A percentile compares a stretch with the other conserved stretches of the same genome.
Evolutionary conservation across 1,140 invertebrate species (phyloP).

Genomic region (Lethocerus indicus): DNA sequence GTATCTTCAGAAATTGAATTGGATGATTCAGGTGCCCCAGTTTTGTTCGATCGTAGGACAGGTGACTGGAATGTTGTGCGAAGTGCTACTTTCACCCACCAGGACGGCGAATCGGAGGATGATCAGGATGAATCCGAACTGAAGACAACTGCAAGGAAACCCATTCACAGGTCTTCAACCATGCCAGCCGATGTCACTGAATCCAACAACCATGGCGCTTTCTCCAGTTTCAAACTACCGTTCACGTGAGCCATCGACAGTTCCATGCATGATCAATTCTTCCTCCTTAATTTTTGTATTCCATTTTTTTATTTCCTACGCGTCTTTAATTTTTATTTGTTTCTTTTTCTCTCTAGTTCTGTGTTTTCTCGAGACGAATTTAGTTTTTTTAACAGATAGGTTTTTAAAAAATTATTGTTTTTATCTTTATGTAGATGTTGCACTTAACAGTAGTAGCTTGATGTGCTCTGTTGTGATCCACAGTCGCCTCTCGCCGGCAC

Average conservation of each 20-base stretch:
- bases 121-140: conserved; percentile 10
- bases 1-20: conserved; percentile 19
- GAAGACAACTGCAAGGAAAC: conserved; percentile 20
- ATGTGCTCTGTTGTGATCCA: conserved; percentile 25
- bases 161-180: conserved; percentile 60
- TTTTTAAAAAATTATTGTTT: conserved; percentile 5
- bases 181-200: conserved; percentile 47
- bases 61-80: conserved; percentile 21
- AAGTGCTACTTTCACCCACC: conserved; percentile 18
- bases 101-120: conserved; percentile 14
- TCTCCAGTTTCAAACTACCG: conserved; percentile 61
- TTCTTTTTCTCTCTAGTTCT: conserved; percentile 21
- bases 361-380: conserved; percentile 17
- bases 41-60: conserved; percentile 16
- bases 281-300: conserved; percentile 19
- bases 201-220: conserved; percentile 25
- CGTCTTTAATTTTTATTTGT: conserved; percentile 14
- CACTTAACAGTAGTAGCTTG: conserved; percentile 9
- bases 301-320: conserved; percentile 6
- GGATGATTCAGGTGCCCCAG: conserved; percentile 19
- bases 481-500: conserved; percentile 62
- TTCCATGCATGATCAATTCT: conserved; percentile 1
- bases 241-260: conserved; percentile 49
- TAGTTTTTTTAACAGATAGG: conserved; percentile 10
- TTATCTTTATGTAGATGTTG: conserved; percentile 6